Percentiles rank a stretch among this genome's conserved stretches.
phyloP scores from a whole-genome alignment of 2,113 vertebrate species.

The Centrocercus urophasianus region DNA sequence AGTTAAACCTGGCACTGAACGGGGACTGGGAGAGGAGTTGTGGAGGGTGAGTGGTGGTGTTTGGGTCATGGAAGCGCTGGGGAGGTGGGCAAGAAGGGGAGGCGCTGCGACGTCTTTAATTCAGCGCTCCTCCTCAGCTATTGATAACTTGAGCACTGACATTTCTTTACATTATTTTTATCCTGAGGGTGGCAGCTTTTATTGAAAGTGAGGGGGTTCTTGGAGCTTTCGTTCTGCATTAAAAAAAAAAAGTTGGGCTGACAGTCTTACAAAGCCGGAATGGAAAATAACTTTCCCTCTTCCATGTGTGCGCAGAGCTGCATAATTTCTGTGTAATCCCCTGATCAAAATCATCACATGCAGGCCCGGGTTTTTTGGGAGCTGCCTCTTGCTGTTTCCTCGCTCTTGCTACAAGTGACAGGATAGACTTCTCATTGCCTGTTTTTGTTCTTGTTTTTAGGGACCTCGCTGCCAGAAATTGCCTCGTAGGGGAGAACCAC shows the following conservation, averaged over 20 bases:
- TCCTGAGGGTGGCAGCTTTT: slow-evolving; percentile 71
- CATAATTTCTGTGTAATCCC: slow-evolving; percentile 11
- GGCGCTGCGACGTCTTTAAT: background rate
- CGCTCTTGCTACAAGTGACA: background rate
- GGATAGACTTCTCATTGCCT: background rate
- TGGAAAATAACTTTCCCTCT: slow-evolving; percentile 55
- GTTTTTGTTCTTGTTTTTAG: slow-evolving; percentile 69
- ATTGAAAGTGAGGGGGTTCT: slow-evolving; percentile 71
- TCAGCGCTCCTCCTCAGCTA: slow-evolving; percentile 50
- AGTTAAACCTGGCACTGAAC: background rate
- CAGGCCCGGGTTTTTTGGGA: slow-evolving; percentile 3
- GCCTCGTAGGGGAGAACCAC: slow-evolving; percentile 98
- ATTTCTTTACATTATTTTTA: slow-evolving; percentile 72
- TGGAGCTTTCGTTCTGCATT: slow-evolving; percentile 58
- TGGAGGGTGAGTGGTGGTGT: background rate
- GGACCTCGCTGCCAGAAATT: slow-evolving; percentile 97
- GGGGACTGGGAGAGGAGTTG: slow-evolving; percentile 8
- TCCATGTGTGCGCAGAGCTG: background rate
- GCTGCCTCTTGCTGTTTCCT: background rate
- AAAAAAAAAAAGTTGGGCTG: background rate
- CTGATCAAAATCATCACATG: background rate
- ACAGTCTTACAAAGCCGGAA: background rate
- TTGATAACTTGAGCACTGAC: slow-evolving; percentile 64
- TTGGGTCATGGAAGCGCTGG: background rate
- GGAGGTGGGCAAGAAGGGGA: slow-evolving; percentile 36